Evolutionary conservation across 2,797 vertebrate genomes (phyloP).

Genomic region (Pterois miles): DNA sequence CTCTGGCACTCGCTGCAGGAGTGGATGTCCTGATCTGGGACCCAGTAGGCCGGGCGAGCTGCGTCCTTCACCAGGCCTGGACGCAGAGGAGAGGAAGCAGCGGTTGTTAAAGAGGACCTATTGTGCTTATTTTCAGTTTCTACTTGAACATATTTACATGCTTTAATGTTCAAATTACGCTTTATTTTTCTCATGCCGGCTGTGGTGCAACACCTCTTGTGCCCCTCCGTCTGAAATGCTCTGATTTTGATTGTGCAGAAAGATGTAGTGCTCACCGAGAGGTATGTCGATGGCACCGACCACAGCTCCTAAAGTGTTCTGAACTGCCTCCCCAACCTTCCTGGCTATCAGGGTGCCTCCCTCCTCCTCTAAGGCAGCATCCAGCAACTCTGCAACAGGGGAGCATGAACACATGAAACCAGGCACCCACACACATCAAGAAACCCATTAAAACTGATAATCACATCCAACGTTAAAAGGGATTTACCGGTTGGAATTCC

Average conservation of each 20-base stretch:
- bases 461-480: accelerated
- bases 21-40: slow-evolving; percentile 96
- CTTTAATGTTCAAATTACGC: too few species aligned
- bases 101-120: too few species aligned
- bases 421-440: background rate
- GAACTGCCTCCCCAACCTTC: slow-evolving; percentile 96
- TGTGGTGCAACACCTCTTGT: too few species aligned
- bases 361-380: slow-evolving; percentile 88
- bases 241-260: too few species aligned
- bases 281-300: slow-evolving; percentile 98
- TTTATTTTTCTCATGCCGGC: too few species aligned
- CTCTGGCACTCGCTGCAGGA: slow-evolving; percentile 92
- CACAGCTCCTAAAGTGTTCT: slow-evolving; percentile 96
- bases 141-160: too few species aligned
- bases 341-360: slow-evolving; percentile 95
- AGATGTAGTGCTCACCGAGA: slow-evolving; percentile 84
- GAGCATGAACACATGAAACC: background rate
- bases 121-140: too few species aligned
- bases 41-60: slow-evolving; percentile 96
- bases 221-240: too few species aligned
- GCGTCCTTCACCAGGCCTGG: slow-evolving; percentile 95
- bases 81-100: background rate
- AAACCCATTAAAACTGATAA: background rate
- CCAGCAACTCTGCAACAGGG: slow-evolving; percentile 77
- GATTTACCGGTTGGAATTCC: slow-evolving; percentile 78